Evolutionary conservation across 2,113 vertebrate species (phyloP), one percentile per base, ranked within the genome.

Genomic region (Synchiropus splendidus): DNA sequence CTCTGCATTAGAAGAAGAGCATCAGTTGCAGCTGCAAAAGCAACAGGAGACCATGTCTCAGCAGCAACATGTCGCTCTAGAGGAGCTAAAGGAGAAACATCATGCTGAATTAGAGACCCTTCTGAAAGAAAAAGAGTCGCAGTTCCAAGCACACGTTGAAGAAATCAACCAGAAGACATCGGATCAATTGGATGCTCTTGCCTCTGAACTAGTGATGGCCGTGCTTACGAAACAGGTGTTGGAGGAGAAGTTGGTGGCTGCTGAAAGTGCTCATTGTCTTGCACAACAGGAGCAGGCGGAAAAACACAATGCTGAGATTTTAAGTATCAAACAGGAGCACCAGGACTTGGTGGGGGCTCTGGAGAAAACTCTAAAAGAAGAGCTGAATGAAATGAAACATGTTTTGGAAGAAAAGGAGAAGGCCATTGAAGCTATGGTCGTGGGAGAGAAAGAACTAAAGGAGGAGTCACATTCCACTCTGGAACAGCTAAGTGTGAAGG

Each of bases 101-200:
- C 67, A 83, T 44, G 41, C 61, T 56, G 86, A 92, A 55, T 69
- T 84, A 34, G 83, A 88, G 48, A 48, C 12, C 1, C 42, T 89
- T 39, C 16, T 92, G 48, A 89, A 89, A 78, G 87, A 94, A 34
- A 96, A 87, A 67, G 91, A 98, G 65, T 13, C 48, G 6, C 69
- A 86, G 58, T 89, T 96, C 60, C 85, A 77, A 71, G 70, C 79
- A 15, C 90, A 94, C 35, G 83, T 97, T 54, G 80, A 91, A 73
- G 89, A 93, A 40, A 92, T 97, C 88, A 98, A 95, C 72, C 85
- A 86, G 64, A 97, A 89, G 64, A 90, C 80, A 0, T 70, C 97
- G 35, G 89, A 93, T 31, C 75, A 85, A 40, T 96, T 92, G 60
- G 91, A 97, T 62, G 86, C 80, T 16, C 50, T 95, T 10, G 90